phyloP scores from a whole-genome alignment of 2,797 vertebrate species.

The Enteromius trimaculatus region DNA sequence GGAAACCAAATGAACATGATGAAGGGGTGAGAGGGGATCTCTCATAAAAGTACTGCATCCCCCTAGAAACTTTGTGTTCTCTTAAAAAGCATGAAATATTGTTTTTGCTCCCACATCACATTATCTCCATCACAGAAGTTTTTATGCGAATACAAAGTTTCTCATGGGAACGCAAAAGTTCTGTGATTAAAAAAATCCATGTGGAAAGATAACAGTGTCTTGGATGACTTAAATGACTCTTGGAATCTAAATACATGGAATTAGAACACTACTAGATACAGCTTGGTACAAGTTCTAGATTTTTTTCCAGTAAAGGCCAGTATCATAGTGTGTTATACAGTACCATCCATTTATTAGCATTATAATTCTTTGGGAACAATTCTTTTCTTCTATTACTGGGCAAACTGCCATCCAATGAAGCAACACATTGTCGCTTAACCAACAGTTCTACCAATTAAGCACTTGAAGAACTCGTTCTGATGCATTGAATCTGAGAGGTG shows the following conservation, averaged over 20 bases:
- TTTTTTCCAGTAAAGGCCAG: not conserved
- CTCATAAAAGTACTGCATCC: too few species aligned
- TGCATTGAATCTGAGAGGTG: constrained; percentile 24
- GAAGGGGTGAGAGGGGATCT: too few species aligned
- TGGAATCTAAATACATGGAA: not conserved
- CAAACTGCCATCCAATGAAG: constrained; percentile 35
- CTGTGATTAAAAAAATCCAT: not conserved
- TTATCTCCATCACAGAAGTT: not conserved
- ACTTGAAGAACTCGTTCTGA: constrained; percentile 40
- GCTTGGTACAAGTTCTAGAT: not conserved
- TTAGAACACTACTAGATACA: not conserved
- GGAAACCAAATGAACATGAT: too few species aligned
- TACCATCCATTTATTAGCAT: not conserved
- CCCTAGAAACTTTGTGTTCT: not conserved
- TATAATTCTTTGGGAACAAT: not conserved
- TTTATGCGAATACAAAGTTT: not conserved
- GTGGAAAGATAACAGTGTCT: not conserved
- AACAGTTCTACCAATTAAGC: constrained; percentile 44
- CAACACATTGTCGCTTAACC: constrained; percentile 35
- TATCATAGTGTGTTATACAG: not conserved
- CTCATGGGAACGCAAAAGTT: not conserved
- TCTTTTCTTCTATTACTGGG: constrained; percentile 26
- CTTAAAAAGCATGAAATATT: not conserved
- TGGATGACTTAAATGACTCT: not conserved
- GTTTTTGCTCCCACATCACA: not conserved